Conservation (phyloP, 2,113 vertebrate species). For the Brachirus orientalis region DNA sequence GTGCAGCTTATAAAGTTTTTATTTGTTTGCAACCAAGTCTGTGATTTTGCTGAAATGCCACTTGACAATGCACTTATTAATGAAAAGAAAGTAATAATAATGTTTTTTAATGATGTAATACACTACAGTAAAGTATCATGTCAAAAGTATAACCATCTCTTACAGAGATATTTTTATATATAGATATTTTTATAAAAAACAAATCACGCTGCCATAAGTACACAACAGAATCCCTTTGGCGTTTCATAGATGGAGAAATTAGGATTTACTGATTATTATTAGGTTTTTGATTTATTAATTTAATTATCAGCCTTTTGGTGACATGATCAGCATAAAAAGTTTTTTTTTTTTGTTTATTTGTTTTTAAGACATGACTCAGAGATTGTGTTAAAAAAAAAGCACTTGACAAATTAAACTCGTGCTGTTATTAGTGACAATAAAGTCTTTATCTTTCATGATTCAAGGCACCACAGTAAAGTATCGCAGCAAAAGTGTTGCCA, state of each 20-base stretch:
- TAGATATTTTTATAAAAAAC: too few relatives aligned
- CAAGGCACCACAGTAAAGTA: background rate
- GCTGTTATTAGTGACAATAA: background rate
- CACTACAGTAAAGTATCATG: too few relatives aligned
- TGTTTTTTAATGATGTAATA: too few relatives aligned
- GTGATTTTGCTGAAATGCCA: background rate
- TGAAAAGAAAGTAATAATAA: background rate
- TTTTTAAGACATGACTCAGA: background rate
- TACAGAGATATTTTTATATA: too few relatives aligned
- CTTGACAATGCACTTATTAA: background rate
- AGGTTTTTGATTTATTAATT: background rate
- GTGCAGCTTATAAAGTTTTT: background rate
- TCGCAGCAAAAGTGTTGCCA: background rate
- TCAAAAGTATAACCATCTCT: too few relatives aligned
- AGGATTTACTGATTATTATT: conserved; percentile 23
- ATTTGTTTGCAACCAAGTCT: background rate
- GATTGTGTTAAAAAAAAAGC: background rate
- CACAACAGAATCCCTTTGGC: too few relatives aligned
- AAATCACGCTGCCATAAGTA: too few relatives aligned
- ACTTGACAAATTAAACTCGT: background rate
- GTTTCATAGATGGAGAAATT: conserved; percentile 23
- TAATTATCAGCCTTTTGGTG: background rate
- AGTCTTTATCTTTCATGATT: background rate
- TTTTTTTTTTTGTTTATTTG: background rate
- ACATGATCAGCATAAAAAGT: background rate